Percentiles rank a stretch among this genome's conserved stretches.
Conservation (phyloP, 1,140 invertebrate species). For the Pseudomyrmex dendroicus region DNA sequence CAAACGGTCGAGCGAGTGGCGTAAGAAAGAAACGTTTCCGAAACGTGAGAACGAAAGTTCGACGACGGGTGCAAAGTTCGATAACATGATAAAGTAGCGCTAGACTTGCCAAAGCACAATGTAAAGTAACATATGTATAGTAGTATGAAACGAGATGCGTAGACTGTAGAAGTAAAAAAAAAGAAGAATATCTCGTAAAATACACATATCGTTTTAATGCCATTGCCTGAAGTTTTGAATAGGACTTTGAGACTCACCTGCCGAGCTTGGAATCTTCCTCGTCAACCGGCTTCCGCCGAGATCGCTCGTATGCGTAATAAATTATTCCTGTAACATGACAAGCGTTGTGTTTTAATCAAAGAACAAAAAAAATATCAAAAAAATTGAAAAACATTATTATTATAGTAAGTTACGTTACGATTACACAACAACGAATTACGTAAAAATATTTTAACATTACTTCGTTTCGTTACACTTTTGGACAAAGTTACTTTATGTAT, state of each 20-base stretch:
- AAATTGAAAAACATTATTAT: background rate
- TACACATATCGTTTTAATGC: slow-evolving; percentile 36
- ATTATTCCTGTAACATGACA: slow-evolving; percentile 87
- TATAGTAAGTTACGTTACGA: background rate
- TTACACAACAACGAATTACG: no score
- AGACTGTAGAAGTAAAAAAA: slow-evolving; percentile 53
- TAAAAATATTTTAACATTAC: no score
- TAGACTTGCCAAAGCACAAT: slow-evolving; percentile 85
- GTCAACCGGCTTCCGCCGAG: slow-evolving; percentile 88
- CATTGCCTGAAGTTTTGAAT: background rate
- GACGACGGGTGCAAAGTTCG: slow-evolving; percentile 73
- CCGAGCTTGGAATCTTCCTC: slow-evolving; percentile 93
- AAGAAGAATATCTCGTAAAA: slow-evolving; percentile 51
- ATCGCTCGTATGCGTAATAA: slow-evolving; percentile 89
- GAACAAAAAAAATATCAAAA: background rate
- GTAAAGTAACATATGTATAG: slow-evolving; percentile 68
- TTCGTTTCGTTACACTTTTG: no score
- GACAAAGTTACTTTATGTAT: no score
- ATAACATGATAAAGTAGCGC: slow-evolving; percentile 82
- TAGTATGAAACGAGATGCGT: slow-evolving; percentile 60
- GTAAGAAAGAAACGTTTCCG: slow-evolving; percentile 27
- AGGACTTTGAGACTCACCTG: slow-evolving; percentile 87
- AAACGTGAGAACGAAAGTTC: slow-evolving; percentile 49
- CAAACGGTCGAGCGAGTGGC: background rate
- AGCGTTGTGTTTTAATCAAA: no score